phyloP scores from a whole-genome alignment of 2,113 vertebrate species.

The Emydocephalus ijimae region DNA sequence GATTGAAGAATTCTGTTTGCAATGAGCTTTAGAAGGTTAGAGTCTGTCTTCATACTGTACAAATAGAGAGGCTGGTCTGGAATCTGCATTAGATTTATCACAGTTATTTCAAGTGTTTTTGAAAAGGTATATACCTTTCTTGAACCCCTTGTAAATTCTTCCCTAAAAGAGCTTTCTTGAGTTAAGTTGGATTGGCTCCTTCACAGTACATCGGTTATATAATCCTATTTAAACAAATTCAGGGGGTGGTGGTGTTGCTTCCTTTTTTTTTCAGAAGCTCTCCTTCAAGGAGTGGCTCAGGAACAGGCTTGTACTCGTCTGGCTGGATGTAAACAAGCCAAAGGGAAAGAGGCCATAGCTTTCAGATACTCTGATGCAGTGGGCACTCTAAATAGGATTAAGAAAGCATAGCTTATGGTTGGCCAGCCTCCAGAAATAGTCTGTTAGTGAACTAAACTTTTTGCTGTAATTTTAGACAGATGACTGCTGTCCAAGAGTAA shows the following conservation, averaged over 20 bases:
- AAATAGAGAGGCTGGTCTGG: not conserved
- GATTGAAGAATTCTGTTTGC: not conserved
- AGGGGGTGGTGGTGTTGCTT: not conserved
- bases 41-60: not conserved
- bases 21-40: not conserved
- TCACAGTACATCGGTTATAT: slow-evolving; percentile 4
- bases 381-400: not conserved
- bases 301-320: slow-evolving; percentile 22
- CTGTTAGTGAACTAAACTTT: not conserved
- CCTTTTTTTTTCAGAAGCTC: slow-evolving; percentile 16
- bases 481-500: accelerated
- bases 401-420: slow-evolving; percentile 27
- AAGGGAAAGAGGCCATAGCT: not conserved
- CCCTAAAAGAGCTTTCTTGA: slow-evolving; percentile 11
- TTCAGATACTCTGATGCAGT: slow-evolving; percentile 13
- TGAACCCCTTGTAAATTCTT: not conserved
- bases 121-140: not conserved
- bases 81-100: not conserved
- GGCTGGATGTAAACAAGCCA: not conserved
- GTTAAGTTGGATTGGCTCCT: not conserved
- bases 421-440: slow-evolving; percentile 12
- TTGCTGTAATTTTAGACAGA: not conserved
- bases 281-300: slow-evolving; percentile 39
- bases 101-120: not conserved
- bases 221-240: slow-evolving; percentile 8